Percentiles rank a stretch among this genome's conserved stretches.
Conservation (phyloP, 2,797 vertebrate species). For the Harpagifer antarcticus region DNA sequence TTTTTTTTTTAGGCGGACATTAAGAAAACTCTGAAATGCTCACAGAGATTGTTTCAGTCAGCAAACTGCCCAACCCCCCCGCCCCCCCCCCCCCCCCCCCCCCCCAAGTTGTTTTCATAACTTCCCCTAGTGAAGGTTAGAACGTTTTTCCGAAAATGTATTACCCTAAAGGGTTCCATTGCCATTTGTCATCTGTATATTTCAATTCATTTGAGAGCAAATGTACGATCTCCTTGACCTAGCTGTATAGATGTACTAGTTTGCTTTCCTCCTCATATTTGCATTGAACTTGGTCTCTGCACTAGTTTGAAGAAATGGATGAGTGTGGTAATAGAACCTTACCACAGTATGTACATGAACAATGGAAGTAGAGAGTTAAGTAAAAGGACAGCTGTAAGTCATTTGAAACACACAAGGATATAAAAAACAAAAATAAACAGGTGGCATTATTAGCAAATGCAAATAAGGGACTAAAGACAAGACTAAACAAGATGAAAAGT, state of each 20-base stretch:
- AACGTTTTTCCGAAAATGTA: background rate
- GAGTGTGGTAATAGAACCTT: background rate
- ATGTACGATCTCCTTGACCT: background rate
- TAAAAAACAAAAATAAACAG: background rate
- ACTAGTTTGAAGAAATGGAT: background rate
- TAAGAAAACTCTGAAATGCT: too few relatives aligned
- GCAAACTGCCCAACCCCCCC: background rate
- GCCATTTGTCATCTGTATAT: background rate
- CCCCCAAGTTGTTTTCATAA: background rate
- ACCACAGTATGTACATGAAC: background rate
- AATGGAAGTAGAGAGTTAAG: background rate
- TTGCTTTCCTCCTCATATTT: background rate
- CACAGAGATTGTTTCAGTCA: too few relatives aligned
- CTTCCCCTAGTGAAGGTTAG: background rate
- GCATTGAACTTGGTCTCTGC: background rate
- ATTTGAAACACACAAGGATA: background rate
- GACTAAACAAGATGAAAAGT: conserved; percentile 3
- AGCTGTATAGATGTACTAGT: background rate
- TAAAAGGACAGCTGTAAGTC: background rate
- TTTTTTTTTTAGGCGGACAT: too few relatives aligned
- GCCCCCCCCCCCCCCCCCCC: too few relatives aligned
- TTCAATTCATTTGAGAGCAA: background rate
- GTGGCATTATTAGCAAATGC: background rate
- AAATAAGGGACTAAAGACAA: background rate
- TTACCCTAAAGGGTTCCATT: conserved; percentile 1